Base-by-base conservation (phyloP, 37 sponge, comb jelly and placozoan genomes). In the Bolinopsis microptera region DNA sequence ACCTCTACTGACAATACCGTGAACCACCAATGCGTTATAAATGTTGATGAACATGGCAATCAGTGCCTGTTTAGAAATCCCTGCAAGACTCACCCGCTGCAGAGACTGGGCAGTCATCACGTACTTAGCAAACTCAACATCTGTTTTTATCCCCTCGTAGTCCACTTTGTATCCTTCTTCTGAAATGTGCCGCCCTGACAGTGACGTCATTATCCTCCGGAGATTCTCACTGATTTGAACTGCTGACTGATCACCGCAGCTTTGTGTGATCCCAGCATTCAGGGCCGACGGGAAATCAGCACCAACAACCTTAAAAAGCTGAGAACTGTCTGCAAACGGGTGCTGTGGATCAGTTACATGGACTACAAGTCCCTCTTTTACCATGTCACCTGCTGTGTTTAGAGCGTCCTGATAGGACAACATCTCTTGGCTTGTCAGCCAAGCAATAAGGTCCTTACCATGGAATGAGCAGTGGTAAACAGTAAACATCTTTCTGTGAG, bases 21-120 rank as follows among this genome's bases (percentile, higher is more conserved):
- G 99, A 36, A 98, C 93, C 16, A 98, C 95, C 75, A 98, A 90
- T 22, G 97, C 96, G 90, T 98, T 98, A 94, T 98, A 98, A 38
- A 98, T 93, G 69, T 98, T 98, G 94, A 96, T 95, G 93, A 97
- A 96, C 95, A 98, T 95, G 1, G 97, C 97, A 24, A 96, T 38
- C 21, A 94, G 96, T 92, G 97, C 96, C 24, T 96, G 70, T 75
- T 95, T 76, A 36, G 92, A 92, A 72, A 98, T 72, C 0, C 39
- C 33, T 13, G 23, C 35, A 0, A 97, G 82, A 83, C 95, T 96
- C 0, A 94, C 96, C 37, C 99, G 94, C 93, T 98, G 97, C 90
- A 98, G 92, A 67, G 96, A 96, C 61, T 95, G 97, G 3, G 99
- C 94, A 0, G 96, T 93, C 48, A 94, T 94, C 0, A 96, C 96